Evolutionary conservation across 1,140 invertebrate species (phyloP).

Genomic region (Bombus vancouverensis): DNA sequence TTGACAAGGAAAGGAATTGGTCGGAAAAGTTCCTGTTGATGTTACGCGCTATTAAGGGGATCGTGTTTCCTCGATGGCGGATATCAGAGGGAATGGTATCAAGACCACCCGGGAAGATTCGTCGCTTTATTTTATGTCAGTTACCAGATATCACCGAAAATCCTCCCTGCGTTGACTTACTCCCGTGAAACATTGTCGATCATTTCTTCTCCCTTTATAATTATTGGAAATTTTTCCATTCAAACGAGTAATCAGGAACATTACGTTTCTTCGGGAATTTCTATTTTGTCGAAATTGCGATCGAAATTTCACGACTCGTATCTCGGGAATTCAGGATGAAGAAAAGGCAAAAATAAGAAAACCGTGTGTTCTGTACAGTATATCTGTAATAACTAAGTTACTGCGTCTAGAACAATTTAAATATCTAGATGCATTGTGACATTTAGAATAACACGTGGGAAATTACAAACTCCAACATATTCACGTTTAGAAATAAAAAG

Average conservation of each 20-base stretch:
- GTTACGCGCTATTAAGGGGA: slow-evolving; percentile 77
- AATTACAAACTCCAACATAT: no score
- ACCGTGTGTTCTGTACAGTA: no score
- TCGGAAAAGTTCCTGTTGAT: slow-evolving; percentile 70
- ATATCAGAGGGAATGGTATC: slow-evolving; percentile 72
- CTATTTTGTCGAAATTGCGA: neutral
- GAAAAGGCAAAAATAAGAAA: no score
- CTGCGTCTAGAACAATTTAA: no score
- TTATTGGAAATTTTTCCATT: slow-evolving; percentile 6
- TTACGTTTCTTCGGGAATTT: no score
- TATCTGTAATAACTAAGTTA: no score
- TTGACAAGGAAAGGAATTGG: slow-evolving; percentile 56
- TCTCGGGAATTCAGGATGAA: no score
- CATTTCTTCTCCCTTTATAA: neutral
- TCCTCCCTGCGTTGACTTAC: neutral
- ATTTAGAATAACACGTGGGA: no score
- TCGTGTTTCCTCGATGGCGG: slow-evolving; percentile 73
- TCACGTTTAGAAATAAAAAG: no score
- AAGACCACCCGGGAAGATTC: slow-evolving; percentile 51
- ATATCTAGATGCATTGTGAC: no score
- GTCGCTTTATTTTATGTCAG: slow-evolving; percentile 50
- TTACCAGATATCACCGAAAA: slow-evolving; percentile 50
- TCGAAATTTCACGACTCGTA: no score
- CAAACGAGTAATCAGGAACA: neutral
- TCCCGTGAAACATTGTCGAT: neutral